Evolutionary conservation across 2,113 vertebrate species (phyloP).

Genomic region (Podarcis cretensis): DNA sequence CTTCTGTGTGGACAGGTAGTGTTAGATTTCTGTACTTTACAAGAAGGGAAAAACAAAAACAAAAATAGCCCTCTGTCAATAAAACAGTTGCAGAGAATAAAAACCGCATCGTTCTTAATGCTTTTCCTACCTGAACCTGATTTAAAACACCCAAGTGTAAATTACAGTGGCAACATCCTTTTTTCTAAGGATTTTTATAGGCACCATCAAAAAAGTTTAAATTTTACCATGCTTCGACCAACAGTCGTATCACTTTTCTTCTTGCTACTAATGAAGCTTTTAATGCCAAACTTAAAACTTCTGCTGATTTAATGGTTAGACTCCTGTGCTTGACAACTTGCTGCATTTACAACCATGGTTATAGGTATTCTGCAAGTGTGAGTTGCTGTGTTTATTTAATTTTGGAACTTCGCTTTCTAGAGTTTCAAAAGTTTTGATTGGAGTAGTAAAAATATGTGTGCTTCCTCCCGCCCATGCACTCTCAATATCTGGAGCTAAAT

Average conservation of each 20-base stretch:
- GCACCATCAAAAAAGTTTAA: conserved; percentile 71
- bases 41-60: conserved; percentile 63
- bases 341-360: conserved; percentile 11
- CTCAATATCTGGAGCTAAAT: background rate
- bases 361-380: background rate
- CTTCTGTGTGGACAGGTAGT: conserved; percentile 95
- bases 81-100: conserved; percentile 78
- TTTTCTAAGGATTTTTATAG: conserved; percentile 77
- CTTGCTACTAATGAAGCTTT: conserved; percentile 8
- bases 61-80: conserved; percentile 63
- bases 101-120: conserved; percentile 74
- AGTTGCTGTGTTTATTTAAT: background rate
- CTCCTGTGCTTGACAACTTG: conserved; percentile 50
- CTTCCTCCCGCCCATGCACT: no score
- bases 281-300: conserved; percentile 22
- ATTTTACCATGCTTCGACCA: conserved; percentile 58
- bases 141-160: conserved; percentile 81
- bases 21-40: conserved; percentile 78
- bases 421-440: background rate
- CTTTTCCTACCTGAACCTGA: conserved; percentile 84
- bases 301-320: conserved; percentile 37
- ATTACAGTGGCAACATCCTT: conserved; percentile 69
- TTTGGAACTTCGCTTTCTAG: background rate
- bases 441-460: background rate
- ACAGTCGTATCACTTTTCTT: conserved; percentile 31